phyloP scores from a whole-genome alignment of 2,113 vertebrate species.

The Narcine bancroftii region DNA sequence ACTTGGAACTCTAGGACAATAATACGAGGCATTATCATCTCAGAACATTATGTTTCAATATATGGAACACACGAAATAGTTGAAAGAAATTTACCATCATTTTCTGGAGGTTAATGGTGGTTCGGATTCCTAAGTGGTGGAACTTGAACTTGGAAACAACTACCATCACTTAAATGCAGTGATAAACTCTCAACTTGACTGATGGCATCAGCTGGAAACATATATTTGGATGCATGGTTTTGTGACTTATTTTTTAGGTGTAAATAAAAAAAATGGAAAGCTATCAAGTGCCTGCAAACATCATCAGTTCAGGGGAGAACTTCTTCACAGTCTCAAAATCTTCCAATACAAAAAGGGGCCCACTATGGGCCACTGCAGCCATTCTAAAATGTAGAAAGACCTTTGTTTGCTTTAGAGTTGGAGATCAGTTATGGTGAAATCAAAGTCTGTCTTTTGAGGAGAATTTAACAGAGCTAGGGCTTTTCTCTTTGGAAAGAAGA shows the following conservation, averaged over 20 bases:
- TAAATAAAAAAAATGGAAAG: too few relatives aligned
- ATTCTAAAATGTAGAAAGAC: too few relatives aligned
- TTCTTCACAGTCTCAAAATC: too few relatives aligned
- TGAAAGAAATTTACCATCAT: background rate
- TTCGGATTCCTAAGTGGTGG: background rate
- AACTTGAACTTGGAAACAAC: background rate
- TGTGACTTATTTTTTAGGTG: too few relatives aligned
- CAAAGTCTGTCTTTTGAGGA: too few relatives aligned
- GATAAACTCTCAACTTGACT: background rate
- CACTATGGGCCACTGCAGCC: too few relatives aligned
- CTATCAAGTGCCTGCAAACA: too few relatives aligned
- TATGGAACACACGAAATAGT: background rate
- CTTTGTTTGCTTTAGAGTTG: too few relatives aligned
- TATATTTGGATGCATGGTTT: background rate
- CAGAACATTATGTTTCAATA: background rate
- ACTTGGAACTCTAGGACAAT: background rate
- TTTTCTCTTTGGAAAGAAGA: too few relatives aligned
- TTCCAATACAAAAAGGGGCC: too few relatives aligned
- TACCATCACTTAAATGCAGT: background rate
- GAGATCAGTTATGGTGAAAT: too few relatives aligned
- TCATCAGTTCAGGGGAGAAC: background rate
- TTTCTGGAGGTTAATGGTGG: background rate
- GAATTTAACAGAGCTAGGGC: too few relatives aligned
- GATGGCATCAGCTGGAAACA: background rate
- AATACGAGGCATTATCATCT: background rate